These are phyloP conservation scores for Sycophila sp. DNA, from an alignment of 1,140 invertebrate species.

Conservation along the genomic window DNA sequence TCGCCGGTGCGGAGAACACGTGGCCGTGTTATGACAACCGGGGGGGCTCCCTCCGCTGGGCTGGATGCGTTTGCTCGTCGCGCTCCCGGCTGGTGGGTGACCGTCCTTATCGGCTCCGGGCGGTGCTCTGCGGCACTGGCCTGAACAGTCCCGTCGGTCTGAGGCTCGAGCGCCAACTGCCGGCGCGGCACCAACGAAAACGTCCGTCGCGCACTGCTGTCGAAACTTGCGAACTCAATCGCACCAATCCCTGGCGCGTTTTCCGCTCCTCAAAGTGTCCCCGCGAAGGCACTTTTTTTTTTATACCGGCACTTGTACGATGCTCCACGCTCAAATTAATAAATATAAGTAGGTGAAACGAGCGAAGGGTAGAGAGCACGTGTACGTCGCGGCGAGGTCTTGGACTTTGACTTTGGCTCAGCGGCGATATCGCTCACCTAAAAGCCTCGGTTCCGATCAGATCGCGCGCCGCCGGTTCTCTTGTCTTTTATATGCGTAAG, in stretches of 20 bases:
- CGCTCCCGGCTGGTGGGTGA: background rate
- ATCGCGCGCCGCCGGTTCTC: constrained; percentile 27
- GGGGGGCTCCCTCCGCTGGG: background rate
- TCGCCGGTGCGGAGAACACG: constrained; percentile 39
- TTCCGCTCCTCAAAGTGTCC: background rate
- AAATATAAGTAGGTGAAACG: background rate
- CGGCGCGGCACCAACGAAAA: background rate
- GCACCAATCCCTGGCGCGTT: too few relatives aligned
- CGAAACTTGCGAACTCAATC: background rate
- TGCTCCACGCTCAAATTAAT: too few relatives aligned
- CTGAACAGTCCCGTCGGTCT: background rate
- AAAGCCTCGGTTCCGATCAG: constrained; percentile 16
- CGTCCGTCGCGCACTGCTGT: background rate
- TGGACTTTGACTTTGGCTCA: background rate
- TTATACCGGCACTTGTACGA: too few relatives aligned
- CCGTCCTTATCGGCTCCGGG: constrained; percentile 1
- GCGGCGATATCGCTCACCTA: too few relatives aligned
- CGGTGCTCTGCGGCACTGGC: background rate
- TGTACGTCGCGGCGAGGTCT: background rate
- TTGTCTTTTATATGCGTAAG: constrained; percentile 31
- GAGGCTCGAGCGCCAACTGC: constrained; percentile 31
- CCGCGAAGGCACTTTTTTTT: background rate
- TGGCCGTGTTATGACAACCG: constrained; percentile 44
- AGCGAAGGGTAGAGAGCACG: background rate
- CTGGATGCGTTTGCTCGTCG: background rate